Conservation (phyloP, 2,113 vertebrate species). For the Copsychus sechellarum region DNA sequence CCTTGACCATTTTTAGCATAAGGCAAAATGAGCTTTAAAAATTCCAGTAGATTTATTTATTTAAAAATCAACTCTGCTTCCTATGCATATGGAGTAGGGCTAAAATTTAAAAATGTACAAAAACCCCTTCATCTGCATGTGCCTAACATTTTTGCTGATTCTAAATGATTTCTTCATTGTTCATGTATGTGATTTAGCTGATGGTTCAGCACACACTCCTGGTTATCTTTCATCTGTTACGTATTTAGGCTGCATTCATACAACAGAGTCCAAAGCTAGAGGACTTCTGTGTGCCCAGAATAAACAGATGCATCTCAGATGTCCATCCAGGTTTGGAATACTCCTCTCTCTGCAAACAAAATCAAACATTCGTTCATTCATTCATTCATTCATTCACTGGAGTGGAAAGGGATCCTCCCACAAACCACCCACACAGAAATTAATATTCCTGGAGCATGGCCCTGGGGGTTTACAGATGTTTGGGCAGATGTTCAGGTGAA, state of each 20-base stretch:
- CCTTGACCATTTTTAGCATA: neutral
- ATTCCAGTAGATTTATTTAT: accelerated
- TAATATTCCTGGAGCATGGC: neutral
- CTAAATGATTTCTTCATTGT: neutral
- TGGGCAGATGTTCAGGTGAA: neutral
- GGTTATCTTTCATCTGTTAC: neutral
- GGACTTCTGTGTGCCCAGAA: neutral
- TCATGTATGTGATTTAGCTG: neutral
- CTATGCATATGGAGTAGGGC: neutral
- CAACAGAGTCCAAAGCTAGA: neutral
- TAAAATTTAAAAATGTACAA: neutral
- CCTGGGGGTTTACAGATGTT: neutral
- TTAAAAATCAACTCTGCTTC: neutral
- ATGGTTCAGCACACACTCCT: neutral
- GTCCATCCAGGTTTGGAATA: neutral
- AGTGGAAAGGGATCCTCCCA: neutral
- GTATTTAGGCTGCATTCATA: neutral
- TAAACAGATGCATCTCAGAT: neutral
- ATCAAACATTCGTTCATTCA: too few relatives aligned
- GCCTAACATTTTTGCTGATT: neutral
- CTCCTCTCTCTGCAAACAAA: neutral
- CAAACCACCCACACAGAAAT: neutral
- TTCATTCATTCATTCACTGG: neutral
- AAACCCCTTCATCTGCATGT: neutral
- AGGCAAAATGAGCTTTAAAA: neutral